Conservation (phyloP, 53 echinoderm and acorn worm species). For the Zoroaster sp. region DNA sequence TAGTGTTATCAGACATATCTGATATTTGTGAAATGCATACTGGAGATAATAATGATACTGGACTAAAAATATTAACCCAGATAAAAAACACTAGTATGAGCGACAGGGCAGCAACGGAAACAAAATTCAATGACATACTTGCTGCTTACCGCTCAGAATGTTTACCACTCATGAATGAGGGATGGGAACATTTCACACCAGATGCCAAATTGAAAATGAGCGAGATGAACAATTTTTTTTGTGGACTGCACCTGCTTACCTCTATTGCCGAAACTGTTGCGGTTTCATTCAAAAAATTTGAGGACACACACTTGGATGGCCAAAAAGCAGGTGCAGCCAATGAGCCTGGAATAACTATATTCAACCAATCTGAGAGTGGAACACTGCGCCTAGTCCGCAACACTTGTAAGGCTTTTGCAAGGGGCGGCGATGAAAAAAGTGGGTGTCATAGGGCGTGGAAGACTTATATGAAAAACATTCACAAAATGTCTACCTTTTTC, state of each 20-base stretch:
- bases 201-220: neutral
- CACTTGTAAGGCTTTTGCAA: neutral
- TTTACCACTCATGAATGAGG: neutral
- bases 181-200: neutral
- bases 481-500: neutral
- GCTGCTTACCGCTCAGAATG: neutral
- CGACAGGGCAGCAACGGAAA: neutral
- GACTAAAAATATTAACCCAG: neutral
- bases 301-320: constrained; percentile 13
- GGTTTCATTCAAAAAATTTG: neutral
- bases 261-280: constrained; percentile 32
- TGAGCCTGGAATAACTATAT: neutral
- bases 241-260: constrained; percentile 15
- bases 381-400: neutral
- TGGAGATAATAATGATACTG: neutral
- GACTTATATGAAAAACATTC: neutral
- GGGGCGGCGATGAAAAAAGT: constrained; percentile 30
- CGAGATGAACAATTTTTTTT: neutral
- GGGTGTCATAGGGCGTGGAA: constrained; percentile 8
- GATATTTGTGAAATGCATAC: constrained; percentile 13
- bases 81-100: neutral
- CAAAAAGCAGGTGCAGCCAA: neutral
- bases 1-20: constrained; percentile 1
- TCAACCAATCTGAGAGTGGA: constrained; percentile 22
- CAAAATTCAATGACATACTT: neutral